phyloP scores from a whole-genome alignment of 2,113 vertebrate genomes.

The Microcebus ravelobensis region DNA sequence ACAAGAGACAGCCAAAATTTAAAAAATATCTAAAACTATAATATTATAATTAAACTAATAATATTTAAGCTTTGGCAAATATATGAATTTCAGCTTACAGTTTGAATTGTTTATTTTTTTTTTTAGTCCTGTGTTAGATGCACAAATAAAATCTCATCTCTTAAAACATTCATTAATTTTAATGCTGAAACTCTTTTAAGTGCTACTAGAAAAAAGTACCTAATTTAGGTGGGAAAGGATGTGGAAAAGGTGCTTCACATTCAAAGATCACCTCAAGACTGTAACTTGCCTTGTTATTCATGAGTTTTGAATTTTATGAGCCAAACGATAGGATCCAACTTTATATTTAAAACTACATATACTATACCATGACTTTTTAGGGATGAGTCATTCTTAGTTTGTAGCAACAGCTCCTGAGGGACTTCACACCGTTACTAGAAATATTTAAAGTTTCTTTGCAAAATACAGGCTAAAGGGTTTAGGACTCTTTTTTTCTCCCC shows the following conservation, averaged over 20 bases:
- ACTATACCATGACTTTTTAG: not conserved
- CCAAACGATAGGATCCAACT: not conserved
- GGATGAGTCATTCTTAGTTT: not conserved
- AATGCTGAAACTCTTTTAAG: not conserved
- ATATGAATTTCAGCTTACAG: not conserved
- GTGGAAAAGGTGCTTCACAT: not conserved
- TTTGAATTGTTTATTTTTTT: not conserved
- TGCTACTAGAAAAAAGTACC: not conserved
- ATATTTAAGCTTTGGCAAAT: not conserved
- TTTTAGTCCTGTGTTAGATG: not conserved
- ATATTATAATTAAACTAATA: conserved; percentile 6
- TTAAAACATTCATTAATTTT: conserved; percentile 15
- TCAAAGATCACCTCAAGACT: conserved; percentile 1
- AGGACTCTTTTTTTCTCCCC: not conserved
- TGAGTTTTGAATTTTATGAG: not conserved
- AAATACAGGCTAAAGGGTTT: not conserved
- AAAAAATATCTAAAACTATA: too few relatives aligned
- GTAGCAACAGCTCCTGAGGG: not conserved
- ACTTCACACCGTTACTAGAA: not conserved
- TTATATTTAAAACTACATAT: not conserved
- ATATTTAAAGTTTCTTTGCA: not conserved
- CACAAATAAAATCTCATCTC: not conserved
- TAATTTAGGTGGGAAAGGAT: not conserved
- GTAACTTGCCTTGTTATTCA: not conserved
- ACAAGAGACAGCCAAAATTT: too few relatives aligned